A percentile compares a stretch with the other conserved stretches of the same genome.
Evolutionary conservation across 2,113 vertebrate genomes (phyloP).

Genomic region (Otolemur garnettii): DNA sequence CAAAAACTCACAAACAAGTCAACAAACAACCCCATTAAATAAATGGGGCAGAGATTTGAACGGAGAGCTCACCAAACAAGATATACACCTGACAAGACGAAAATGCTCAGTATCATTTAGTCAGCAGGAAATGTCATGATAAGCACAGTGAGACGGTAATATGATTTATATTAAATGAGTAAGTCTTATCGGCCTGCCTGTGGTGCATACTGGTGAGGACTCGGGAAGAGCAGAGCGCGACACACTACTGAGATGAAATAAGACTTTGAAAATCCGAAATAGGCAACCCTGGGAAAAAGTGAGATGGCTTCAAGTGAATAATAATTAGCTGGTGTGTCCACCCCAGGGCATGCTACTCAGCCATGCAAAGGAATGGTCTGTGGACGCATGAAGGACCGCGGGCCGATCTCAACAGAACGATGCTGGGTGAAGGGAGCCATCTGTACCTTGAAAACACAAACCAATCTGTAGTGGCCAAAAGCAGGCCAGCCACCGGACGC

Average conservation of each 20-base stretch:
- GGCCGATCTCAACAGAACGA: fast-evolving
- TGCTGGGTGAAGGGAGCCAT: too few species aligned
- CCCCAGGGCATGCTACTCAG: fast-evolving
- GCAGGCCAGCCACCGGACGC: fast-evolving
- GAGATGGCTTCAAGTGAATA: background rate
- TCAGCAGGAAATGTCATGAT: background rate
- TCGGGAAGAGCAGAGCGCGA: fast-evolving
- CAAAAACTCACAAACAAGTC: background rate
- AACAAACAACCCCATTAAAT: background rate
- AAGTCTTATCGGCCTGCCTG: fast-evolving
- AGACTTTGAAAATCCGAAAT: background rate
- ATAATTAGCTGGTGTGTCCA: fast-evolving
- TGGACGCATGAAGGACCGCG: too few species aligned
- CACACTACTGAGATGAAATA: too few species aligned
- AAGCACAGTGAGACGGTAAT: background rate
- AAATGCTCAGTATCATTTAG: background rate
- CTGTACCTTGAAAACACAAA: background rate
- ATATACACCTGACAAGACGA: fast-evolving
- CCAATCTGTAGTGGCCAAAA: background rate
- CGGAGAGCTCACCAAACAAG: background rate
- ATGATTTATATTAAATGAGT: background rate
- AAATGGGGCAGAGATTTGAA: background rate
- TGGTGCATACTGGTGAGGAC: background rate
- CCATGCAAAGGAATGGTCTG: too few species aligned
- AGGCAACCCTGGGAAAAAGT: background rate